Base-by-base conservation (phyloP, 1,140 invertebrate species). In the Papilio machaon region DNA sequence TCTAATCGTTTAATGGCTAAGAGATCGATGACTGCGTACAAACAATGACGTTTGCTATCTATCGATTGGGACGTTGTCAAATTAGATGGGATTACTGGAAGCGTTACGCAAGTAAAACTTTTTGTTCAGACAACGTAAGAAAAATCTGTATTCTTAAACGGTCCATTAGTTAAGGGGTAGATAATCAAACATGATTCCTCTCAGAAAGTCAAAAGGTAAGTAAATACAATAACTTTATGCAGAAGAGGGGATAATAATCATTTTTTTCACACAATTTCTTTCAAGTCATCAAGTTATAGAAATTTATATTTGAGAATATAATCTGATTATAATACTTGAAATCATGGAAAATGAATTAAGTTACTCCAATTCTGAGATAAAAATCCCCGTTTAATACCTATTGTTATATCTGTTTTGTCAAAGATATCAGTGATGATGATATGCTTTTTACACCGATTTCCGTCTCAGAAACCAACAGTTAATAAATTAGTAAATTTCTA, bases 1-100 rank as follows among this genome's bases (percentile, higher is more conserved):
- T 91, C 91, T 91, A 90, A 92, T 91, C 90, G 86, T 54, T 82
- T 90, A 92, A 90, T 92, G 90, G 90, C 35, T 67, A 64, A 43
- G 86, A 90, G 90, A 91, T 92, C 87, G 90, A 92, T 91, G 85
- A 82, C 80, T 81, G 81, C 58, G 82, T 47, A 80, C 58, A 81
- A 82, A 90, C 88, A 89, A 91, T 86, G 81, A 88, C 83, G 75
- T 86, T 87, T 88, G 87, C 86, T 84, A 84, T 88, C 86, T 85
- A 84, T 87, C 85, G 85, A 81, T 84, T 67, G 43, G 38, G 58
- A 75, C 52, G n/a, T 78, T 70, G 70, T 52, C 30, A 23, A 73
- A 79, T 67, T 64, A 79, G 73, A 49, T 76, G 35, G 64, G 77
- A 76, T 83, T 82, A 58, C 47, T 54, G 70, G 73, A 88, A 87